phyloP scores from a whole-genome alignment of 1,140 invertebrate genomes.

The Ephestia elutella region DNA sequence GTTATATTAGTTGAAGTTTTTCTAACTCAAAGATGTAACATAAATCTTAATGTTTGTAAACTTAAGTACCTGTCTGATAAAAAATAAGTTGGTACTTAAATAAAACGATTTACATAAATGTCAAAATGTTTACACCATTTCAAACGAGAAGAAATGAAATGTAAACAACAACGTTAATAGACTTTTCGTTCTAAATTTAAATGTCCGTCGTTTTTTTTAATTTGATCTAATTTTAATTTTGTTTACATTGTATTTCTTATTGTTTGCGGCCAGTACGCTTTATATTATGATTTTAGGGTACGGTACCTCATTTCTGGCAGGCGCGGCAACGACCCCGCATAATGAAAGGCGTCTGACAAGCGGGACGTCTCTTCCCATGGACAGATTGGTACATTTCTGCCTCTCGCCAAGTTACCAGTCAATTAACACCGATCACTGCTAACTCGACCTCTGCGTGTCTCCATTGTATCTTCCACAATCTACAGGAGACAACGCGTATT shows the following conservation, averaged over 20 bases:
- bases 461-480: slow-evolving; percentile 19
- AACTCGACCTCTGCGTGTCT: slow-evolving; percentile 28
- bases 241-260: neutral
- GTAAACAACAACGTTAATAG: neutral
- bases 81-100: too few relatives aligned
- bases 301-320: slow-evolving; percentile 34
- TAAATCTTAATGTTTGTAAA: too few relatives aligned
- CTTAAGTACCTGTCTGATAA: too few relatives aligned
- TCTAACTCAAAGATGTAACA: too few relatives aligned
- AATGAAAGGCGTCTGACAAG: slow-evolving; percentile 39
- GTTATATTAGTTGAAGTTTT: too few relatives aligned
- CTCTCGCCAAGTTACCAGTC: slow-evolving; percentile 28
- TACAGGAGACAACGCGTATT: slow-evolving; percentile 11
- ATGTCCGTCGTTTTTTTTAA: neutral
- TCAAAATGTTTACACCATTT: neutral
- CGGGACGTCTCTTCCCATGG: slow-evolving; percentile 42
- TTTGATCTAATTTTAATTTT: neutral
- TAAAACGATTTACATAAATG: neutral
- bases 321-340: slow-evolving; percentile 29
- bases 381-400: slow-evolving; percentile 20
- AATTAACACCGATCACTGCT: slow-evolving; percentile 40
- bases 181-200: neutral
- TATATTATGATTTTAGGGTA: too few relatives aligned
- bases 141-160: neutral
- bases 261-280: neutral